phyloP scores from a whole-genome alignment of 2,797 vertebrate species.

The Melanotaenia nigrans region DNA sequence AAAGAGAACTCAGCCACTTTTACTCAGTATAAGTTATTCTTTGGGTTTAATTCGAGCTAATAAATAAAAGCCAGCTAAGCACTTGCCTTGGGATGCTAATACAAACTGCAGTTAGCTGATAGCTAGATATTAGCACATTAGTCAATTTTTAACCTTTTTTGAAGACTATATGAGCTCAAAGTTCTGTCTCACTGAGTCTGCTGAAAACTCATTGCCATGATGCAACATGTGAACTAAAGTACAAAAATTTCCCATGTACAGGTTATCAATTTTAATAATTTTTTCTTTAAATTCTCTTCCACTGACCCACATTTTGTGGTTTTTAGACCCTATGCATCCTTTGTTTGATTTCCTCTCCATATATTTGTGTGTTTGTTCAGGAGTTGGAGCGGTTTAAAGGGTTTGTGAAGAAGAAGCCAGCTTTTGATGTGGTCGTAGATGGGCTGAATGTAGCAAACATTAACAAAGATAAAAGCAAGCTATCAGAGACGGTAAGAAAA shows the following conservation, averaged over 20 bases:
- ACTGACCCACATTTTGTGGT: background rate
- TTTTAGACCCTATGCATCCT: background rate
- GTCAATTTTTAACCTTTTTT: background rate
- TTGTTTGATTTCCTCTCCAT: slow-evolving; percentile 12
- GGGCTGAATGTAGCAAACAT: slow-evolving; percentile 91
- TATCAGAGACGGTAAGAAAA: slow-evolving; percentile 88
- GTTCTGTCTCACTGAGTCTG: background rate
- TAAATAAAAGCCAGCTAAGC: background rate
- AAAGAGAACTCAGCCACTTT: too few relatives aligned
- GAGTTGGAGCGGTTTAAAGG: slow-evolving; percentile 87
- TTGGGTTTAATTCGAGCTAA: background rate
- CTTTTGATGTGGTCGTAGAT: slow-evolving; percentile 93
- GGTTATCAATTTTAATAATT: background rate
- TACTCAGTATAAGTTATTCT: background rate
- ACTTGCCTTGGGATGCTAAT: background rate
- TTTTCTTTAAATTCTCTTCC: background rate
- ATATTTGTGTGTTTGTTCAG: slow-evolving; percentile 52
- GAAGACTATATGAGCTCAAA: background rate
- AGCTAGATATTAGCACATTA: background rate
- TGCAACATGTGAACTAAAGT: background rate
- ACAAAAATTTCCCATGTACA: background rate
- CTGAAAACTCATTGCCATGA: background rate
- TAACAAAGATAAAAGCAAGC: slow-evolving; percentile 71
- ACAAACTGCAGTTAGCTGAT: background rate
- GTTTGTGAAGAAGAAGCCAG: slow-evolving; percentile 85